phyloP scores from a whole-genome alignment of 2,797 vertebrate genomes.

The Falco rusticolus region DNA sequence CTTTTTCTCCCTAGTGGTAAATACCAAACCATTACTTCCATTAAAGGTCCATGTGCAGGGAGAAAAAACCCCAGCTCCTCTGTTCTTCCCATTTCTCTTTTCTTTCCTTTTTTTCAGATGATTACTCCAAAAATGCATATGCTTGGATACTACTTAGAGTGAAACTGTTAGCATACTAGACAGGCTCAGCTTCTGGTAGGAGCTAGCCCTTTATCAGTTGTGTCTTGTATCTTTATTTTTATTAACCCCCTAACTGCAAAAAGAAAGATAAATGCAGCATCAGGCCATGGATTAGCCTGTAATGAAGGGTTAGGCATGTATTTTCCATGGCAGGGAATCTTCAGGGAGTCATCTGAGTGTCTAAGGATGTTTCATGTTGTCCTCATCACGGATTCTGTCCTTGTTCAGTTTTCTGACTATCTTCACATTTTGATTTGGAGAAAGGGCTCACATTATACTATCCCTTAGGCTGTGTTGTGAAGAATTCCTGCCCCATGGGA shows the following conservation, averaged over 20 bases:
- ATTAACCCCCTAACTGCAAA: background rate
- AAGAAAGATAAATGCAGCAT: background rate
- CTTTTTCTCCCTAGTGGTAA: background rate
- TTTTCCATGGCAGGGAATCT: conserved; percentile 4
- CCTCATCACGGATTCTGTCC: background rate
- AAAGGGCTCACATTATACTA: background rate
- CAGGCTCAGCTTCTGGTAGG: background rate
- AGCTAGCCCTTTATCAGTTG: background rate
- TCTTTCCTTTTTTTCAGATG: background rate
- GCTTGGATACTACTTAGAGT: background rate
- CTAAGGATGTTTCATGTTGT: conserved; percentile 23
- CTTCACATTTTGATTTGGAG: conserved; percentile 26
- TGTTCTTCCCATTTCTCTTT: background rate
- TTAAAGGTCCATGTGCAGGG: background rate
- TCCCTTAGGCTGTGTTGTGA: conserved; percentile 7
- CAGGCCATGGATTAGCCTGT: background rate
- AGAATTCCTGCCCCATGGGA: conserved; percentile 38
- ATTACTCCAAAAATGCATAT: background rate
- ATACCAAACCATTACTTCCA: background rate
- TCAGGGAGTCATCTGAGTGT: background rate
- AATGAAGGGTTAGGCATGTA: conserved; percentile 12
- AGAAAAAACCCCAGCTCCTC: background rate
- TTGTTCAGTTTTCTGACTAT: conserved; percentile 4
- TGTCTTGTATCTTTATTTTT: background rate
- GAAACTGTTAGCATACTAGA: background rate